Evolutionary conservation across 2,797 vertebrate genomes (phyloP), one percentile per base, ranked within the genome.

Genomic region (Peromyscus aztecus): DNA sequence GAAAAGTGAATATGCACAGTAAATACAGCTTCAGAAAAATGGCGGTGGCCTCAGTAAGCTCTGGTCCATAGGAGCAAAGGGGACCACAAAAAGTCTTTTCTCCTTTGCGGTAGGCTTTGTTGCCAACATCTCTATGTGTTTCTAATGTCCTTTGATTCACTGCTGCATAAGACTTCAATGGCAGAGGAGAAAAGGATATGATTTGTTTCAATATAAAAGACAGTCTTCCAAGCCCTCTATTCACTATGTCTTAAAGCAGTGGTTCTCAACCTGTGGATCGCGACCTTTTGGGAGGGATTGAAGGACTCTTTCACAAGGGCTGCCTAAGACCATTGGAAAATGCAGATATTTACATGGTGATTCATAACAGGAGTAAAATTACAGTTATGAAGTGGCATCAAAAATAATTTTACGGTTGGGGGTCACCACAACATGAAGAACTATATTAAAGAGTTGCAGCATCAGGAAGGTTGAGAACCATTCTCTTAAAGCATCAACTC

Each of bases 1-100:
- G 92, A 87, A 96, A 96, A 91, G 29, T 55, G 69, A 76, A 76
- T 61, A 71, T 13, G 61, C 37, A 61, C 16, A 71, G 57, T 91
- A 71, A 96, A 78, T 55, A 16, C 73, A 85, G 21, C 24, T 65
- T 65, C 34, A 52, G 49, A 82, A 92, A 93, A 94, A 83, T 78
- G 46, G 57, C 57, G 7, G 46, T 37, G 14, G 61, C 7, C 3
- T 88, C 52, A 49, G 29, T 63, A 11, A 83, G 78, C 14, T n/a
- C 55, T 59, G 23, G 6, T 19, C 63, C 31, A 0, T 34, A 55
- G 52, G 21, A 78, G 55, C 37, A 59, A 34, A 49, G 17, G 6
- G 6, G 6, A 87, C 1, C 3, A 55, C 19, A 69, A 67, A 67
- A 0, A n/a, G 10, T 40, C 43, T 57, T 52, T 27, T 67, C 4